Base-by-base conservation (phyloP, 2,113 vertebrate species). In the Tupaia chinensis region DNA sequence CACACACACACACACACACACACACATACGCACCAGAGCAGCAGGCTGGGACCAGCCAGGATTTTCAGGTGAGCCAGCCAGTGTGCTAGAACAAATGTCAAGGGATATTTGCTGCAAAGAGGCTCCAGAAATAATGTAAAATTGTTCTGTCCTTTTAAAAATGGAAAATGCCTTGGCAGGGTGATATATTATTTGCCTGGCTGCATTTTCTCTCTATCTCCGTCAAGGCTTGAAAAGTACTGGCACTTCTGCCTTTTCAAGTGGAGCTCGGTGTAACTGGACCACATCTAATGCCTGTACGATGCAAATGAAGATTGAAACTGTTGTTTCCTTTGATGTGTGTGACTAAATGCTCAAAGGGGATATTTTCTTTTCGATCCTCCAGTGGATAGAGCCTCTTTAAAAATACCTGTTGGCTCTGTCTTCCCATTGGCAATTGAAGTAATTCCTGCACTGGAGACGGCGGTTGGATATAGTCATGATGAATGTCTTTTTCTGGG, bases 391-490 rank as follows among this genome's bases (percentile, higher is more conserved):
- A 5, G 54, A 96, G 93, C 80, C 96, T 97, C 96, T 97, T 97
- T 95, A 85, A 91, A 82, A 95, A 92, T 96, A 98, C 98, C 98
- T 98, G 98, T 98, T 98, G 97, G 96, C 44, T 82, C 90, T 70
- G 56, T 94, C 81, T 94, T 93, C 95, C 87, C 82, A n/a, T 34
- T 74, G 93, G 84, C 61, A 85, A 87, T 23, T 0, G 0, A 90
- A 93, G 96, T 93, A 14, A 0, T 56, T 73, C 83, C 88, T 0
- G 0, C 84, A 17, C 74, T 32, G 16, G 94, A 91, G 77, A 27
- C 23, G 1, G 92, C 95, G 95, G 44, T 23, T n/a, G 68, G 87
- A 88, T 16, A 20, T 10, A 0, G 44, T 34, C 54, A 3, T 87
- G 95, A 97, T 94, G 95, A 93, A 81, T 86, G 83, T 81, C 72